Evolutionary conservation across 2,888 invertebrate genomes (phyloP), one percentile per base, ranked within the genome.

Genomic region (Ariolimax columbianus): DNA sequence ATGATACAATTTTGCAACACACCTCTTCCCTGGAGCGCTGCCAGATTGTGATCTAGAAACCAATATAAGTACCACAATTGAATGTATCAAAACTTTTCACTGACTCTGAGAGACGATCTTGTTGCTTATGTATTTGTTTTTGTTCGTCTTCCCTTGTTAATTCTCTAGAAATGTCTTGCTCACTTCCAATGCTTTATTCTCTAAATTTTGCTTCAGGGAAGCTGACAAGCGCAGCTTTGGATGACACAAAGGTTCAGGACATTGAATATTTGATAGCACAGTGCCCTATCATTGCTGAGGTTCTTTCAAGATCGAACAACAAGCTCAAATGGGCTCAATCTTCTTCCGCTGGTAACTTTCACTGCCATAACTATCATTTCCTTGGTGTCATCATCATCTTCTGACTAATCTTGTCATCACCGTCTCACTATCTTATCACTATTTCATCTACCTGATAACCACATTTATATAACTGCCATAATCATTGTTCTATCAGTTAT

Each of bases 261-360:
- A 70, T 80, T 51, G 82, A 82, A 30, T 82, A n/a, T 30, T 38
- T 73, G 55, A 17, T 82, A 47, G 72, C 51, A 38, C 59, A 59
- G 17, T 51, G 43, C 23, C 51, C 36, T 23, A 36, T 17, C 19
- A 38, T 82, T 6, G 73, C 38, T 19, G 82, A 70, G 40, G 30
- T 82, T 55, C 59, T 82, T 33, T 82, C 82, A 14, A 72, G 55
- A 19, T 38, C 51, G 1, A 55, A 51, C 26, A 82, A 82, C 38
- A 55, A 55, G 38, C n/a, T 82, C 0, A 82, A 82, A 51, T 82
- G 82, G 82, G 73, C 73, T 11, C 82, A 82, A 30, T 55, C 38
- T 51, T 0, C 82, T 68, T 73, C 82, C n/a, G 82, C 82, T 72
- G 82, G 82, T 82, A 40, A 70, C 1, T 70, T 11, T 38, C 47